Evolutionary conservation across 2,888 invertebrate species (phyloP).

Genomic region (Spicauda simplicius): DNA sequence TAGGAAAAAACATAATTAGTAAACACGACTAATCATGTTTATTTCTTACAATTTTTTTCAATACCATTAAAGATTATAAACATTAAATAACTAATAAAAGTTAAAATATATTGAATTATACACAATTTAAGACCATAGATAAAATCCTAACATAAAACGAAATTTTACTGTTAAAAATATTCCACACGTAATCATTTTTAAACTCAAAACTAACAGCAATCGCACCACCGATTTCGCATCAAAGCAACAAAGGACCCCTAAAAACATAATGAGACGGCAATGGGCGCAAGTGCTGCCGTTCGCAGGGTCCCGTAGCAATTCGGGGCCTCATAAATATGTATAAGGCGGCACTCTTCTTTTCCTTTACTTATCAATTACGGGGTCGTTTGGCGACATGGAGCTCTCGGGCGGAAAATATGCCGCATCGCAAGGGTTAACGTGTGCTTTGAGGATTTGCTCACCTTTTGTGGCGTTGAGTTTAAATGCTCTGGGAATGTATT

Average conservation of each 20-base stretch:
- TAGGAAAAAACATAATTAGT: too few relatives aligned
- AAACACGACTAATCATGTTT: too few relatives aligned
- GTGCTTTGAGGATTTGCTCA: constrained; percentile 34
- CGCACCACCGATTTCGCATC: constrained; percentile 72
- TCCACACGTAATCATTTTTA: not conserved
- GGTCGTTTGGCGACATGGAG: constrained; percentile 75
- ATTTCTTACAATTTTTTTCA: too few relatives aligned
- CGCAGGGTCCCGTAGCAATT: constrained; percentile 82
- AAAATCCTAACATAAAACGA: too few relatives aligned
- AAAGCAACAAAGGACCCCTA: constrained; percentile 81
- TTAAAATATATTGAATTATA: too few relatives aligned
- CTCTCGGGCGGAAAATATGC: constrained; percentile 66
- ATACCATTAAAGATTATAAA: too few relatives aligned
- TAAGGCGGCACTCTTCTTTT: constrained; percentile 81
- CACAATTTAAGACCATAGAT: too few relatives aligned
- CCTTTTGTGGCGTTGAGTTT: constrained; percentile 30
- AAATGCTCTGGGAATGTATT: constrained; percentile 39
- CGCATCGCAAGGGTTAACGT: constrained; percentile 70
- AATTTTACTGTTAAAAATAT: not conserved
- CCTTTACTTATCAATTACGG: constrained; percentile 85
- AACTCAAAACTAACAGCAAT: constrained; percentile 53
- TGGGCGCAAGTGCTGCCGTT: constrained; percentile 78
- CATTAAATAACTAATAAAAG: too few relatives aligned
- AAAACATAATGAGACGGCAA: constrained; percentile 81
- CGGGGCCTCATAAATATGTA: constrained; percentile 83